phyloP scores from a whole-genome alignment of 2,797 vertebrate species.

The Peromyscus melanophrys region DNA sequence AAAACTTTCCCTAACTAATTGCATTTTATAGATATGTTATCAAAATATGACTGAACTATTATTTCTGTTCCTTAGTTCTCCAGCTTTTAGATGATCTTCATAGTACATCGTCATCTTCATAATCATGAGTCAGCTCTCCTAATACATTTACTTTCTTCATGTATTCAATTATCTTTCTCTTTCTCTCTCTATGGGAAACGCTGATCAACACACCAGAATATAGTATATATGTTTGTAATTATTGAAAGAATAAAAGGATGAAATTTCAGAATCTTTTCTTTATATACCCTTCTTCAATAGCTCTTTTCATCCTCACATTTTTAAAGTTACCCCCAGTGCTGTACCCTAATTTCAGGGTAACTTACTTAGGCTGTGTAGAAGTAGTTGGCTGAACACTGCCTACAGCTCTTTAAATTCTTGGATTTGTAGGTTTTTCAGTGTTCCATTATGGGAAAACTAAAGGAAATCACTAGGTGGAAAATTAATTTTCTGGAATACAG shows the following conservation, averaged over 20 bases:
- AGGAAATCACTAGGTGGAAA: conserved; percentile 81
- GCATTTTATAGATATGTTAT: background rate
- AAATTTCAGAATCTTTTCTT: background rate
- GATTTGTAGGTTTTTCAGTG: conserved; percentile 68
- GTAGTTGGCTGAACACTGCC: conserved; percentile 57
- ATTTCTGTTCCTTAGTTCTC: background rate
- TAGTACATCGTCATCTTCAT: too few relatives aligned
- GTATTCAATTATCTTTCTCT: too few relatives aligned
- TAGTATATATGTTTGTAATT: background rate
- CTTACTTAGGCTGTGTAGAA: conserved; percentile 54
- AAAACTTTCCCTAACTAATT: background rate
- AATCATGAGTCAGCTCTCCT: too few relatives aligned
- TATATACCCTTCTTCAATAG: background rate
- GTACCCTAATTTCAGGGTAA: conserved; percentile 58
- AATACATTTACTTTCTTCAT: background rate
- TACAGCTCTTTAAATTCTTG: conserved; percentile 69
- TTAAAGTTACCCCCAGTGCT: background rate
- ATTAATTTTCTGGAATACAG: conserved; percentile 82
- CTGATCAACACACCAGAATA: background rate
- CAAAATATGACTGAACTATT: too few relatives aligned
- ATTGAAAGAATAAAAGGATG: background rate
- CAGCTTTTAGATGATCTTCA: background rate
- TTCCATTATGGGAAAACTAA: conserved; percentile 79
- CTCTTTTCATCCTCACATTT: background rate
- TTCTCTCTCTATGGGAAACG: background rate